Conservation (phyloP, 2,113 vertebrate species). For the Peromyscus polionotus region DNA sequence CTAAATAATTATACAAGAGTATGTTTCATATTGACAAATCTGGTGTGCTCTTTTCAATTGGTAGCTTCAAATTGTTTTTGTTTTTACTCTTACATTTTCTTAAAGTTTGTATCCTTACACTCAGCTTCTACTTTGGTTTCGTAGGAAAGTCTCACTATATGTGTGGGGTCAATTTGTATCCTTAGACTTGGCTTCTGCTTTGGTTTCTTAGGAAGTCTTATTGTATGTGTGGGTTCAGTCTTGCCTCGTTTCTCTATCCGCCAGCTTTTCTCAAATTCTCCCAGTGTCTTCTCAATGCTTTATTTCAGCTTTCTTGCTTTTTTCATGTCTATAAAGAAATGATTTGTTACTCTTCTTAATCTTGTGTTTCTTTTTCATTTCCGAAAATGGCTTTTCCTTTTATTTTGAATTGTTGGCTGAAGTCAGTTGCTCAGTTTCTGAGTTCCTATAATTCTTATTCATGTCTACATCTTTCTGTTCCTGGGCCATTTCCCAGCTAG, state of each 20-base stretch:
- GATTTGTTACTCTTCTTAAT: conserved; percentile 31
- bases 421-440: not conserved
- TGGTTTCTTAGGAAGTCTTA: conserved; percentile 14
- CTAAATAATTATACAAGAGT: conserved; percentile 6
- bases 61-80: not conserved
- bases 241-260: not conserved
- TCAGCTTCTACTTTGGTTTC: too few relatives aligned
- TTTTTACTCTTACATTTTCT: not conserved
- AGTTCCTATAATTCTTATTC: conserved; percentile 23
- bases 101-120: not conserved
- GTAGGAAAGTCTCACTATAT: too few relatives aligned
- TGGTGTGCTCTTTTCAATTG: not conserved
- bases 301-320: not conserved
- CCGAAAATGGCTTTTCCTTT: conserved; percentile 27
- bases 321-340: not conserved
- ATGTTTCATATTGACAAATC: conserved; percentile 21
- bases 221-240: not conserved
- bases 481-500: not conserved
- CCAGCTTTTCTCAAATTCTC: not conserved
- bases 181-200: not conserved
- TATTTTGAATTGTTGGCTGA: conserved; percentile 9
- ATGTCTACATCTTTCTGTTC: not conserved
- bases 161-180: too few relatives aligned
- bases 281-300: not conserved
- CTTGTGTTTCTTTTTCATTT: not conserved